Percentiles rank a stretch among this genome's conserved stretches.
These are phyloP conservation scores for Epizoanthus ramosus DNA, from an alignment of 92 coral and sea anemone species.

Conservation along the genomic window DNA sequence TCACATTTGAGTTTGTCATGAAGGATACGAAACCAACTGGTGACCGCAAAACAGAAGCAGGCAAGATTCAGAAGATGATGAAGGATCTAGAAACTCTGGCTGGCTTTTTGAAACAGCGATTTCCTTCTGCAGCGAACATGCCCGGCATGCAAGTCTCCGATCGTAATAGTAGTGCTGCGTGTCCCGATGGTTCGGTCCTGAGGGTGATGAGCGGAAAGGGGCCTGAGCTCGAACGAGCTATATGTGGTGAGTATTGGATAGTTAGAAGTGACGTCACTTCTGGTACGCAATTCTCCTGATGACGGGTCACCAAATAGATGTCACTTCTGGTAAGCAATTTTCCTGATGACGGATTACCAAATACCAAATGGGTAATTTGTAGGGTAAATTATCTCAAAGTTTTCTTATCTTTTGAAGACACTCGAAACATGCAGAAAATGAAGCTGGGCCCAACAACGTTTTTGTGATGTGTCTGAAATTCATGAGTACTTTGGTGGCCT, in stretches of 20 bases:
- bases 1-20: slow-evolving; percentile 86
- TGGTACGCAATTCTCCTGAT: no score
- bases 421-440: no score
- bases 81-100: slow-evolving; percentile 65
- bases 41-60: slow-evolving; percentile 68
- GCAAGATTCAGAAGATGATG: slow-evolving; percentile 75
- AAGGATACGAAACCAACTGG: slow-evolving; percentile 58
- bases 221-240: slow-evolving; percentile 78
- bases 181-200: slow-evolving; percentile 75
- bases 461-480: no score
- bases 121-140: slow-evolving; percentile 71
- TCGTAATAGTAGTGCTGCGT: slow-evolving; percentile 59
- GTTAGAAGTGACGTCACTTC: background rate
- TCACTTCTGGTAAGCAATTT: no score
- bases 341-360: no score
- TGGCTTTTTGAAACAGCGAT: slow-evolving; percentile 50
- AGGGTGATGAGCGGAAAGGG: slow-evolving; percentile 60
- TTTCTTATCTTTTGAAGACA: no score
- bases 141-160: slow-evolving; percentile 70
- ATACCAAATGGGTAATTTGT: no score
- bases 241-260: slow-evolving; percentile 72
- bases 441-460: no score
- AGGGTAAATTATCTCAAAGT: no score
- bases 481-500: no score
- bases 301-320: no score